These are phyloP conservation scores for Archilochus colubris DNA, from an alignment of 2,113 vertebrate genomes.

Conservation along the genomic window DNA sequence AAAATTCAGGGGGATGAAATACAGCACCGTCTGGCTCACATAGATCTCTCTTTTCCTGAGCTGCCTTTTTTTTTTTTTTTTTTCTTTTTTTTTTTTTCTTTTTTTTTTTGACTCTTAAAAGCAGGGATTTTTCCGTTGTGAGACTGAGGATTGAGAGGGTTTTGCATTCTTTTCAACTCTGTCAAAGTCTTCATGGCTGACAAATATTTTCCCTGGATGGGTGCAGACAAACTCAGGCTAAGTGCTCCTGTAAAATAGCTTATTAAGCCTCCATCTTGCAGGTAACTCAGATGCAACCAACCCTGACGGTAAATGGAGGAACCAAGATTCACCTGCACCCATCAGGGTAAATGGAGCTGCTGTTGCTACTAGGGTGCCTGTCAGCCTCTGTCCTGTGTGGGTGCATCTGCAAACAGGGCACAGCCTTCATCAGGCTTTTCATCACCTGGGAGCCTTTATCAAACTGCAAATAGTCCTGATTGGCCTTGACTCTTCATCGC, in stretches of 20 bases:
- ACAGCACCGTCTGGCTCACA: neutral
- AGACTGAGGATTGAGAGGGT: neutral
- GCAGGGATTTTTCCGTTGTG: neutral
- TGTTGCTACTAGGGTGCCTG: too few species aligned
- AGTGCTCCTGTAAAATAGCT: too few species aligned
- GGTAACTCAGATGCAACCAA: too few species aligned
- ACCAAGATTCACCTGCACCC: too few species aligned
- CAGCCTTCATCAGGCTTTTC: neutral
- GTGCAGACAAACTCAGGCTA: neutral
- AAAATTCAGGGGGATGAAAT: neutral
- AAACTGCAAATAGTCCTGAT: neutral
- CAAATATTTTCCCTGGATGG: neutral
- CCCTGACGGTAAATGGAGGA: too few species aligned
- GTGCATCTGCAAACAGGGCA: neutral
- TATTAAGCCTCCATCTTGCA: too few species aligned
- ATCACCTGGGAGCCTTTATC: neutral
- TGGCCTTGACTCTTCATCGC: neutral
- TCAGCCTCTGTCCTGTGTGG: neutral
- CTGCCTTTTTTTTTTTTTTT: neutral
- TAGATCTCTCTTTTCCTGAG: neutral
- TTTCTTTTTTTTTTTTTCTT: neutral
- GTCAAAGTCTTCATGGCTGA: neutral
- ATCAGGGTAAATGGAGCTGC: too few species aligned
- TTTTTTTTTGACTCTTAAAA: neutral
- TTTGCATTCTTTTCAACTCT: neutral